Base-by-base conservation (phyloP, 2,888 invertebrate species). In the Ophraella communa region DNA sequence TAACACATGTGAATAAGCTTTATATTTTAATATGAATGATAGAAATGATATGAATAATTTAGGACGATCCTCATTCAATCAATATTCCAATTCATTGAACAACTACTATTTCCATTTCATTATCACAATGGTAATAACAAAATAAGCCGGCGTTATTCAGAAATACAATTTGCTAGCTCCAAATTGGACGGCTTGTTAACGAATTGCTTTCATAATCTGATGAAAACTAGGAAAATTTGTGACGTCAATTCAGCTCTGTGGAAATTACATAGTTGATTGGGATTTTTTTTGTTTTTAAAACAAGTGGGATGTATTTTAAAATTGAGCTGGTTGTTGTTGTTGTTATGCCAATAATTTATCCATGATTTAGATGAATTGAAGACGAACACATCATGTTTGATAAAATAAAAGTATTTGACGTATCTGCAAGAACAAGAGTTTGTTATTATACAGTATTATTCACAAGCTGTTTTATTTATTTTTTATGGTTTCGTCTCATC, bases 21-120 rank as follows among this genome's bases (percentile, higher is more conserved):
- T n/a, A n/a, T 17, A 30, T 23, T n/a, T 27, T 51, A 30, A 27
- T 27, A 18, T 30, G 30, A 27, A 51, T 27, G 27, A 30, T 3
- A 30, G 24, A 14, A 10, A 14, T 51, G 24, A 30, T 17, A 51
- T 24, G 4, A 51, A 51, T 30, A 27, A 51, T 7, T 51, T 17
- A n/a, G n/a, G 30, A 18, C 24, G 23, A 51, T 24, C 23, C 30
- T 23, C 51, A 51, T 51, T 30, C 51, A 51, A 51, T 51, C 51
- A 51, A 27, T 51, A 27, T 51, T 51, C 30, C 51, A 51, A 51
- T 51, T 51, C 18, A 51, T 51, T 30, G 24, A 23, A 51, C 1
- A 24, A 51, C 17, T 51, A 18, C 30, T 10, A 51, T 51, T 51
- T 24, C 10, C 18, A 30, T 51, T 51, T 51, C 30, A 51, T 51